A percentile compares a stretch with the other conserved stretches of the same genome.
Evolutionary conservation across 2,797 vertebrate genomes (phyloP).

Genomic region (Philypnodon macrostomus): DNA sequence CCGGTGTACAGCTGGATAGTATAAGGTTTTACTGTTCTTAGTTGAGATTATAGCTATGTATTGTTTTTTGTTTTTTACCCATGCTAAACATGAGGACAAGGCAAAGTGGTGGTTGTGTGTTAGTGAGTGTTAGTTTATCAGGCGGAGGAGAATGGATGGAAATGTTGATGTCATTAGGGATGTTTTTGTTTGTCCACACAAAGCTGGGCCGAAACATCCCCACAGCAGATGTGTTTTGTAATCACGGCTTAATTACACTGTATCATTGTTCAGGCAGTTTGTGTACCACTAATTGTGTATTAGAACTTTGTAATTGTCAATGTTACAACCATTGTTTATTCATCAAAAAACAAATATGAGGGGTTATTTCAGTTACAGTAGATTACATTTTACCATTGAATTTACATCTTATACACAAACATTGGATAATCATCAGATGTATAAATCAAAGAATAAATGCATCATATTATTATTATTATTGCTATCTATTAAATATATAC

Average conservation of each 20-base stretch:
- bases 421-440: too few species aligned
- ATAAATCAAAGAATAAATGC: too few species aligned
- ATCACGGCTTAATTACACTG: conserved; percentile 35
- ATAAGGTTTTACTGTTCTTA: too few species aligned
- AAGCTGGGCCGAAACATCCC: too few species aligned
- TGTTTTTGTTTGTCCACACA: conserved; percentile 54
- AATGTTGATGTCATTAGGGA: conserved; percentile 57
- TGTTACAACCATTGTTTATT: conserved; percentile 19
- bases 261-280: conserved; percentile 29
- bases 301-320: conserved; percentile 20
- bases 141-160: conserved; percentile 40
- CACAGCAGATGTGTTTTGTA: conserved; percentile 56
- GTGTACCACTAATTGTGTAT: conserved; percentile 11
- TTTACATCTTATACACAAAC: too few species aligned
- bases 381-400: too few species aligned
- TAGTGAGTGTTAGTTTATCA: conserved; percentile 17
- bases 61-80: too few species aligned
- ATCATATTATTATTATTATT: too few species aligned
- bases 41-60: too few species aligned
- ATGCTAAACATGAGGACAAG: conserved; percentile 19
- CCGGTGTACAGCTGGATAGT: too few species aligned
- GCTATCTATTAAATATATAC: too few species aligned
- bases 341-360: conserved; percentile 32
- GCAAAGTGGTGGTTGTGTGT: conserved; percentile 12
- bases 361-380: conserved; percentile 9